Evolutionary conservation across 2,888 invertebrate species (phyloP).

Genomic region (Dynastes hyllus): DNA sequence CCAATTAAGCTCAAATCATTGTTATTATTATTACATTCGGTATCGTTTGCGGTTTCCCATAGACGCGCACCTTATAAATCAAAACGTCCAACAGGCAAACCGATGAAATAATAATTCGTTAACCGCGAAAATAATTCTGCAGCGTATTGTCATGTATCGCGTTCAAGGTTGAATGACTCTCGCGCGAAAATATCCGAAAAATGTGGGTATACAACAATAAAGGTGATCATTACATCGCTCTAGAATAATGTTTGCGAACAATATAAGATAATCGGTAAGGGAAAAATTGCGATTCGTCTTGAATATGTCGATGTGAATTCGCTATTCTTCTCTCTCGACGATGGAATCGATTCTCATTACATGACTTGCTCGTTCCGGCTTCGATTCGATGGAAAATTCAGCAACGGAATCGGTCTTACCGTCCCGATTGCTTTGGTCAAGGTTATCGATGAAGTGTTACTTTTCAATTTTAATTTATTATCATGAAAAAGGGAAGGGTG

Average conservation of each 20-base stretch:
- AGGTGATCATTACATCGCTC: neutral
- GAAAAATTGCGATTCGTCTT: neutral
- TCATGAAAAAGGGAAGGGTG: too few relatives aligned
- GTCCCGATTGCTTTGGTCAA: neutral
- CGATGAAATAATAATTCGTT: neutral
- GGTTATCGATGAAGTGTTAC: neutral
- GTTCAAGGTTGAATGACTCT: slow-evolving; percentile 12
- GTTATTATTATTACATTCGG: too few relatives aligned
- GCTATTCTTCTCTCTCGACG: neutral
- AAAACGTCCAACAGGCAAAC: too few relatives aligned
- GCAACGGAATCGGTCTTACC: neutral
- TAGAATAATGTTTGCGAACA: neutral
- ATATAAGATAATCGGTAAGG: neutral
- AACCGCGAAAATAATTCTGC: neutral
- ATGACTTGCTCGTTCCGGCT: neutral
- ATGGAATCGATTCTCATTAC: neutral
- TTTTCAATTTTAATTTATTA: too few relatives aligned
- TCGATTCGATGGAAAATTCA: neutral
- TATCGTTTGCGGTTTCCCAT: too few relatives aligned
- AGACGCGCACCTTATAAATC: too few relatives aligned
- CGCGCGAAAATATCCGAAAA: neutral
- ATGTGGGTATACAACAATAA: neutral
- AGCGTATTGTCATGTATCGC: neutral
- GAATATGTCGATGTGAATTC: neutral
- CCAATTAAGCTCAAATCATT: too few relatives aligned